Evolutionary conservation across 2,797 vertebrate genomes (phyloP), one percentile per base, ranked within the genome.

Genomic region (Epinephelus malabaricus): DNA sequence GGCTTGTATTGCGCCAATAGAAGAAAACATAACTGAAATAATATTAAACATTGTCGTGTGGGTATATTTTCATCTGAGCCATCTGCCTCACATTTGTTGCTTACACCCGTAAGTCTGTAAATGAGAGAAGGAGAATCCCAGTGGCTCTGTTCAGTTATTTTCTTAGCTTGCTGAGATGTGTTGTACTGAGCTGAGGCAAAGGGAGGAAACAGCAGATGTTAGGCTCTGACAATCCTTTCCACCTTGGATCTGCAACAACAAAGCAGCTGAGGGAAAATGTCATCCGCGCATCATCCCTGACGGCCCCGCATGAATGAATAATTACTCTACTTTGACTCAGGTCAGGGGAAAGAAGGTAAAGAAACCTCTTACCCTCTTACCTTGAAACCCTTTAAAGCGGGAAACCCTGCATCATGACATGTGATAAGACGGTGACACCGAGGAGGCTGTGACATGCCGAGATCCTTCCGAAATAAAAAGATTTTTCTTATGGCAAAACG

Each of bases 251-350:
- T 86, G 67, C 80, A 74, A 76, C 90, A 92, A 91, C 91, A 94
- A 93, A 92, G 83, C 80, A 76, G 76, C 69, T 15, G 69, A 87
- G 84, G 82, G 88, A 84, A 91, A 93, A 92, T 92, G 91, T 92
- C 92, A 94, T 62, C 76, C 6, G 27, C 14, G 13, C 82, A 88
- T 93, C 92, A 89, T 89, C 91, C 89, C 81, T 34, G 84, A 86
- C 49, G 61, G 81, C 83, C 76, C 69, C 0, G 64, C 21, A 3
- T 77, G 87, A 88, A 90, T 91, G 89, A 89, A 86, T 90, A 89
- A 93, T 92, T 87, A 85, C 85, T 83, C 68, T 47, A 17, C 85
- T 92, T 90, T 90, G 85, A 90, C 86, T 91, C 65, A 10, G 87
- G 81, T 78, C 77, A 80, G 79, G 73, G 60, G 67, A 64, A 73